A percentile compares a stretch with the other conserved stretches of the same genome.
phyloP scores from a whole-genome alignment of 2,797 vertebrate genomes.

The Tenualosa ilisha region DNA sequence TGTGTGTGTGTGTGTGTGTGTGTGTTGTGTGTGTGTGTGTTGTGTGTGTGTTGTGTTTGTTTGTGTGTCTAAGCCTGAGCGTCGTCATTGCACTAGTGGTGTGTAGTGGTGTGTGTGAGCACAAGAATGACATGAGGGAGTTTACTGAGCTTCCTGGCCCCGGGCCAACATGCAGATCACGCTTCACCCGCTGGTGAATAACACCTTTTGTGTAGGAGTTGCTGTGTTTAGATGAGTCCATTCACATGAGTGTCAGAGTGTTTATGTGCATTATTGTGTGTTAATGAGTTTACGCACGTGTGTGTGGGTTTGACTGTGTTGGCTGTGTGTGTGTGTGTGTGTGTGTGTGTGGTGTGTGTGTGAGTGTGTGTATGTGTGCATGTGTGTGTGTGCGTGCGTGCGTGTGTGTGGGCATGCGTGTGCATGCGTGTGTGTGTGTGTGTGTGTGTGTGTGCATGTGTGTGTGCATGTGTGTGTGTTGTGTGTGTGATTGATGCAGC shows the following conservation, averaged over 20 bases:
- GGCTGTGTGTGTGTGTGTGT: not conserved
- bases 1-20: too few relatives aligned
- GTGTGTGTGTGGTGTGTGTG: conserved; percentile 7
- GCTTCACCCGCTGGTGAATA: not conserved
- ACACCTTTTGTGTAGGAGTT: not conserved
- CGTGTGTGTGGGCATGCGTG: too few relatives aligned
- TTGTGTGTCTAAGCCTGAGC: not conserved
- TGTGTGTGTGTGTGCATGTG: too few relatives aligned
- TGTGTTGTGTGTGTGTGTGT: not conserved
- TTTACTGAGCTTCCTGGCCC: not conserved
- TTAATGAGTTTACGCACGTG: not conserved
- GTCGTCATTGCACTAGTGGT: not conserved
- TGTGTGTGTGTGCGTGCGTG: too few relatives aligned
- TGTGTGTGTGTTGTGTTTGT: not conserved
- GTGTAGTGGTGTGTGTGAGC: not conserved
- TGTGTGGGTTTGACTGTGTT: too few relatives aligned
- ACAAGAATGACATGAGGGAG: not conserved
- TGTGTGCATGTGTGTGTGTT: too few relatives aligned
- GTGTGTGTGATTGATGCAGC: too few relatives aligned
- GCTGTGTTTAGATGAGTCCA: not conserved
- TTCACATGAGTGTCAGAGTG: not conserved
- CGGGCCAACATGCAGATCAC: not conserved
- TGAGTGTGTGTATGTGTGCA: not conserved
- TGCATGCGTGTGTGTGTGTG: too few relatives aligned
- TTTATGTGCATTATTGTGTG: not conserved